Conservation (phyloP, 2,113 vertebrate genomes). For the Heterochromis multidens region DNA sequence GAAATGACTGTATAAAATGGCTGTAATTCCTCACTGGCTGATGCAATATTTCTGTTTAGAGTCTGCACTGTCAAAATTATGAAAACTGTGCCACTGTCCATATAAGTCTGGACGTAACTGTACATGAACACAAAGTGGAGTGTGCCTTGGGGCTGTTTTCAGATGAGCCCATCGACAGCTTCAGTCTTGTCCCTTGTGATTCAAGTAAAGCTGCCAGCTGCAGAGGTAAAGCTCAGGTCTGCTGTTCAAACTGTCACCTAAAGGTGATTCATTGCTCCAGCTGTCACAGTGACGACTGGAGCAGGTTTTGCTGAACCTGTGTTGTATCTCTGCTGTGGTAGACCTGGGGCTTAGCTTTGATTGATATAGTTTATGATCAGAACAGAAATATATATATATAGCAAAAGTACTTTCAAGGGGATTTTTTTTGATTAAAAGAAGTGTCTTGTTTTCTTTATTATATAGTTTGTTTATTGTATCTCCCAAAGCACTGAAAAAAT, state of each 20-base stretch:
- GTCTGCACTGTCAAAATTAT: background rate
- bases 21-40: background rate
- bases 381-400: constrained; percentile 23
- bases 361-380: constrained; percentile 55
- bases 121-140: background rate
- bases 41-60: background rate
- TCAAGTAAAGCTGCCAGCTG: background rate
- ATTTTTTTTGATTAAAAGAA: constrained; percentile 45
- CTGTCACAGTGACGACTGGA: background rate
- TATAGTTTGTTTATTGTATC: constrained; percentile 64
- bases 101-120: background rate
- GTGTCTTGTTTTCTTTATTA: constrained; percentile 57
- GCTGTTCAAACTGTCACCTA: background rate
- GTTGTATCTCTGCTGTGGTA: constrained; percentile 14
- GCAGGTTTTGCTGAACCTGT: background rate
- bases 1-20: background rate
- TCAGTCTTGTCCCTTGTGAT: background rate
- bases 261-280: constrained; percentile 9
- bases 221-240: constrained; percentile 27
- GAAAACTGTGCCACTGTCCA: background rate
- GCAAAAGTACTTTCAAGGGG: constrained; percentile 16
- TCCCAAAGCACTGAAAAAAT: constrained; percentile 78
- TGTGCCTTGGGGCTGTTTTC: constrained; percentile 44
- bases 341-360: constrained; percentile 23
- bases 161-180: constrained; percentile 31